These are phyloP conservation scores for Sapayoa aenigma DNA, from an alignment of 2,113 vertebrate genomes.

Conservation along the genomic window DNA sequence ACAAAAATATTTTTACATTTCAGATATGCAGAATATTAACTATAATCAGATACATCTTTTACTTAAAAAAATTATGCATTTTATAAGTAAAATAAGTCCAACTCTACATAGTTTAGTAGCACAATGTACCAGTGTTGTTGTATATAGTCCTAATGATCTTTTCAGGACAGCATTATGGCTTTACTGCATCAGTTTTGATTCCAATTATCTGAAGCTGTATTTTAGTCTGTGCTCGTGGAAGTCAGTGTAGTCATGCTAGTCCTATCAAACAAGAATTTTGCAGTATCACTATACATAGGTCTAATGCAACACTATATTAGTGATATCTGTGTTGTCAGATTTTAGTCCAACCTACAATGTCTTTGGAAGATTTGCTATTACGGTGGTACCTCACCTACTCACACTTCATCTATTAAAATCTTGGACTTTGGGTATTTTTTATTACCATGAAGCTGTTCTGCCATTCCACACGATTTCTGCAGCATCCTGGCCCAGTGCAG, in stretches of 20 bases:
- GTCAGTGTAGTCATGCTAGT: background rate
- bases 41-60: background rate
- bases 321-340: background rate
- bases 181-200: background rate
- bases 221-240: background rate
- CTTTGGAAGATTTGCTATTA: background rate
- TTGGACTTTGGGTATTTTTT: too few species aligned
- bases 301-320: background rate
- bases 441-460: too few species aligned
- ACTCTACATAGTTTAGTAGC: background rate
- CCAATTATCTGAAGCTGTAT: background rate
- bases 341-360: background rate
- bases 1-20: background rate
- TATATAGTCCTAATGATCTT: background rate
- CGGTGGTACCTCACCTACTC: too few species aligned
- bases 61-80: background rate
- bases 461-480: too few species aligned
- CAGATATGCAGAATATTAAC: background rate
- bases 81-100: background rate
- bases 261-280: background rate
- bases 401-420: too few species aligned
- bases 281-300: background rate
- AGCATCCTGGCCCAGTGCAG: too few species aligned
- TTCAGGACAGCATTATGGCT: background rate
- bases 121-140: background rate